phyloP scores from a whole-genome alignment of 2,888 invertebrate species.

The Pristionchus entomophagus region DNA sequence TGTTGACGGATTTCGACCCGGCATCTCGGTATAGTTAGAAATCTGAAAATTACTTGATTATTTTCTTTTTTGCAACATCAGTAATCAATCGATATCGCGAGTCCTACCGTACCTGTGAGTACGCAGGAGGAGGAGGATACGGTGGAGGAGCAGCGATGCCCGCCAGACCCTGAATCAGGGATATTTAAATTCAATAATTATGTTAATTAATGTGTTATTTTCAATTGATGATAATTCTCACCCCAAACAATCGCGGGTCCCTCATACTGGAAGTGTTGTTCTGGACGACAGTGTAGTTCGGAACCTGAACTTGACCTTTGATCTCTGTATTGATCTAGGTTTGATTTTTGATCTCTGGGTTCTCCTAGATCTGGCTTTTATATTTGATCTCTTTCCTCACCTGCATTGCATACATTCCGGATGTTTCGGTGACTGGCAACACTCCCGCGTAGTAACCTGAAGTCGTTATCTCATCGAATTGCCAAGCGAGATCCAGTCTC shows the following conservation, averaged over 20 bases:
- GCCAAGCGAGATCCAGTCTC: background rate
- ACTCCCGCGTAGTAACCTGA: constrained; percentile 44
- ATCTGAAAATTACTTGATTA: background rate
- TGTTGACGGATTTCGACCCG: constrained; percentile 27
- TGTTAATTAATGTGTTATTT: no score
- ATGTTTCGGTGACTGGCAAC: constrained; percentile 33
- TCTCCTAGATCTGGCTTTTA: no score
- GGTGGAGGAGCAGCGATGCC: constrained; percentile 48
- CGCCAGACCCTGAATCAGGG: constrained; percentile 41
- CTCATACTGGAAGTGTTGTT: constrained; percentile 9
- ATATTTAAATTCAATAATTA: background rate
- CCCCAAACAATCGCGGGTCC: constrained; percentile 39
- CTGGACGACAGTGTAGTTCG: constrained; percentile 4
- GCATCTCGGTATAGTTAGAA: constrained; percentile 37
- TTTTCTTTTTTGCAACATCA: background rate
- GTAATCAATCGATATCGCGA: background rate
- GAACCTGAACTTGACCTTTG: constrained; percentile 33
- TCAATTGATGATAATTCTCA: no score
- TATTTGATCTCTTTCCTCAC: background rate
- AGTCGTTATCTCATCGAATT: background rate
- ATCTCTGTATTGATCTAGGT: constrained; percentile 3
- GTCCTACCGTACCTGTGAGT: constrained; percentile 38
- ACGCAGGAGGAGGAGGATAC: constrained; percentile 48
- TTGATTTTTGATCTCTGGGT: constrained; percentile 27
- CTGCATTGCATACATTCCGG: constrained; percentile 40